Evolutionary conservation across 53 echinoderm and acorn worm species (phyloP).

Genomic region (Temnopleurus reevesii): DNA sequence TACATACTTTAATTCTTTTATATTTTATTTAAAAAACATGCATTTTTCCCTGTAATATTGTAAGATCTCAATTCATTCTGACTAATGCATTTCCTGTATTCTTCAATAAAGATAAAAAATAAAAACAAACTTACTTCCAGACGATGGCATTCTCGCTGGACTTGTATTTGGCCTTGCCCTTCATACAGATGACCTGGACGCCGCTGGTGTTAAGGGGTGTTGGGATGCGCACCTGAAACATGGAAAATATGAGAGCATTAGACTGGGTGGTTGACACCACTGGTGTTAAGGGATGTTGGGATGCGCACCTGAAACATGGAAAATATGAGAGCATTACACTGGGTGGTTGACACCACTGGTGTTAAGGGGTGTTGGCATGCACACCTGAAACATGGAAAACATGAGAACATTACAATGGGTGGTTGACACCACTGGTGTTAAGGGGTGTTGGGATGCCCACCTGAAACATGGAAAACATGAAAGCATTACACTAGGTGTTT

Average conservation of each 20-base stretch:
- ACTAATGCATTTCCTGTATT: no score
- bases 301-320: conserved; percentile 84
- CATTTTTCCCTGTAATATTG: no score
- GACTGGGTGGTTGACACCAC: no score
- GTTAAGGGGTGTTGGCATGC: not conserved
- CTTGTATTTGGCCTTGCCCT: conserved; percentile 98
- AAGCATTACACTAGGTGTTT: no score
- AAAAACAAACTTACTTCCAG: conserved; percentile 84
- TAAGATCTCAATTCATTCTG: no score
- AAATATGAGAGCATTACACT: no score
- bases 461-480: not conserved
- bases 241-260: no score
- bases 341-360: not conserved
- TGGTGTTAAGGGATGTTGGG: conserved; percentile 98
- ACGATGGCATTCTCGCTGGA: conserved; percentile 98
- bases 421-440: not conserved
- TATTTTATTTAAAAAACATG: no score
- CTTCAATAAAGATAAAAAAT: no score
- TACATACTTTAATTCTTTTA: no score
- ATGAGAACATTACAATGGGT: no score
- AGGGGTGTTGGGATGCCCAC: not conserved
- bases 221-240: conserved; percentile 88
- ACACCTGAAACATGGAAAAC: not conserved
- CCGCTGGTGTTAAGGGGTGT: conserved; percentile 99
- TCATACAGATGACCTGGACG: conserved; percentile 98